Evolutionary conservation across 2,888 invertebrate species (phyloP).

Genomic region (Merodon equestris): DNA sequence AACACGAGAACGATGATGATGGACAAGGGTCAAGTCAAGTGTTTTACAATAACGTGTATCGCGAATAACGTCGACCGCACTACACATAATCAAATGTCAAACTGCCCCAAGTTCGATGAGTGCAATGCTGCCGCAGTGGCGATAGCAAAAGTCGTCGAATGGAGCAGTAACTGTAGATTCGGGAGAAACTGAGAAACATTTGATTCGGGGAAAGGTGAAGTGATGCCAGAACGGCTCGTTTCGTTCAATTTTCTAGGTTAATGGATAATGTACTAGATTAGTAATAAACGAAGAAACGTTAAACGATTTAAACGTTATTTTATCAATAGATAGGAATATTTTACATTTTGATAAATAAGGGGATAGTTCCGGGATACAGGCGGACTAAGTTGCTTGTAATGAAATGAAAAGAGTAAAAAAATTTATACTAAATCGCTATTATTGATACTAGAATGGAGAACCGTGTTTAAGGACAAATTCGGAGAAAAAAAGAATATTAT

Average conservation of each 20-base stretch:
- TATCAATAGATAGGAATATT: too few species aligned
- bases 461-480: too few species aligned
- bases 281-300: too few species aligned
- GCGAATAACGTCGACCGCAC: constrained; percentile 15
- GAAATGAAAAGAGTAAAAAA: too few species aligned
- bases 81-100: constrained; percentile 61
- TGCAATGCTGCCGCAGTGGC: constrained; percentile 29
- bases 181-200: not conserved
- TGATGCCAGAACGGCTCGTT: constrained; percentile 20
- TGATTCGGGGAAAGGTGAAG: not conserved
- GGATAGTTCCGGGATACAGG: too few species aligned
- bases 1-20: constrained; percentile 3
- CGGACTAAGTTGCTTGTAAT: too few species aligned
- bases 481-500: too few species aligned
- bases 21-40: constrained; percentile 52
- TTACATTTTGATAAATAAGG: too few species aligned
- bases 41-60: constrained; percentile 14
- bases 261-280: constrained; percentile 31
- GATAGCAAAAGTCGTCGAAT: not conserved
- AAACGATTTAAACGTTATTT: too few species aligned
- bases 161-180: too few species aligned
- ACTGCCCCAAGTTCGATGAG: constrained; percentile 49
- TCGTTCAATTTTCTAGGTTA: not conserved
- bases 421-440: too few species aligned
- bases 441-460: too few species aligned